phyloP scores from a whole-genome alignment of 2,113 vertebrate genomes.

The Sinocyclocheilus anshuiensis region DNA sequence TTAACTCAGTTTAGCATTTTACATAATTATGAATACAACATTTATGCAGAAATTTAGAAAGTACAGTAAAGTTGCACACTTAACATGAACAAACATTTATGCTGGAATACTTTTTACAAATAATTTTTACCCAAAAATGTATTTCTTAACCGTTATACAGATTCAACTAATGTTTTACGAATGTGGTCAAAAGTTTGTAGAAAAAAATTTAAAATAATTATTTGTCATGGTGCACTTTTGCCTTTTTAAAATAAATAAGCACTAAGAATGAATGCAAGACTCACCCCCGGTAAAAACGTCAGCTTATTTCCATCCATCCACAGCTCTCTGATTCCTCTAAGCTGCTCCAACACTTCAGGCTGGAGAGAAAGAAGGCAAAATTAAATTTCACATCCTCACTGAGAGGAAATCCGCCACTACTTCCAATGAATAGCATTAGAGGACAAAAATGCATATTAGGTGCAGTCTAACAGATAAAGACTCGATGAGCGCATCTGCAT shows the following conservation, averaged over 20 bases:
- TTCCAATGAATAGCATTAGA: constrained; percentile 22
- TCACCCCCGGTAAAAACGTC: constrained; percentile 94
- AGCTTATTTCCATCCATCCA: constrained; percentile 98
- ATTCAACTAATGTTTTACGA: not conserved
- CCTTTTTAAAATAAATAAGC: not conserved
- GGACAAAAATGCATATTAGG: constrained; percentile 13
- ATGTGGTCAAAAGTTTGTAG: too few species aligned
- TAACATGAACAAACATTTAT: not conserved
- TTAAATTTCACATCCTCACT: not conserved
- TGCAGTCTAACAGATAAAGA: not conserved
- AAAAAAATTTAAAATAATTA: not conserved
- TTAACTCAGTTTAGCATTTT: too few species aligned
- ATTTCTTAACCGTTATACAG: not conserved
- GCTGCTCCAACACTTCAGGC: constrained; percentile 98
- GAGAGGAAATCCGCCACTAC: not conserved
- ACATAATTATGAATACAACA: too few species aligned
- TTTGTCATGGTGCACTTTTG: not conserved
- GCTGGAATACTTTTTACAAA: not conserved
- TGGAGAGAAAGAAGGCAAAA: constrained; percentile 61
- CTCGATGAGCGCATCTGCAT: not conserved
- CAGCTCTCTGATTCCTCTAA: constrained; percentile 93
- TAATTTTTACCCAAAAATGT: not conserved
- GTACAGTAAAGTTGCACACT: not conserved
- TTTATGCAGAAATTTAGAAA: too few species aligned
- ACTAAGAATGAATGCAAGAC: not conserved